These are phyloP conservation scores for Drosophila arawakana DNA, from an alignment of 1,140 invertebrate genomes.

Conservation along the genomic window DNA sequence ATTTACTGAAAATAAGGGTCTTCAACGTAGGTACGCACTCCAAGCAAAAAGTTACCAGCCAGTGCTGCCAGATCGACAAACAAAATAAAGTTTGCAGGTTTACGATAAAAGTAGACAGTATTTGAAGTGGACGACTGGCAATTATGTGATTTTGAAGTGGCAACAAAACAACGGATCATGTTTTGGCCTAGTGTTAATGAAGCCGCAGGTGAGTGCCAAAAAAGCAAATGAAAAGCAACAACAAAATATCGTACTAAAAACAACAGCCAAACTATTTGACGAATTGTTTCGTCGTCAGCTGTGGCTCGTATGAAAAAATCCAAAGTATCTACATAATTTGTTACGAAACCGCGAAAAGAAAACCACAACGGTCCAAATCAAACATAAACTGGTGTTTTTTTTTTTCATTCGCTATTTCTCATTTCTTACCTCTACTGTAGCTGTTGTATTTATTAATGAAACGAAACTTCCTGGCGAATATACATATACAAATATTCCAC, in stretches of 20 bases:
- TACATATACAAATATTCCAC: background rate
- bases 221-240: background rate
- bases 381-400: constrained; percentile 27
- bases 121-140: background rate
- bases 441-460: constrained; percentile 54
- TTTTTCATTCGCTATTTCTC: constrained; percentile 12
- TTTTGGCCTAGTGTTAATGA: constrained; percentile 39
- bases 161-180: constrained; percentile 18
- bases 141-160: constrained; percentile 24
- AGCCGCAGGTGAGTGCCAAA: constrained; percentile 18
- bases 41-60: too few relatives aligned
- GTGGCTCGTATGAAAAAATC: constrained; percentile 23
- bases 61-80: too few relatives aligned
- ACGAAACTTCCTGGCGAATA: constrained; percentile 47
- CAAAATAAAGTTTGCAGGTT: background rate
- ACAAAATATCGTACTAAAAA: constrained; percentile 8
- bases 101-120: background rate
- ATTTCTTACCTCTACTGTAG: constrained; percentile 26
- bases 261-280: constrained; percentile 1
- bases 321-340: constrained; percentile 42
- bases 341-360: constrained; percentile 51
- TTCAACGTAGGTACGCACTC: too few relatives aligned
- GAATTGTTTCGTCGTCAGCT: constrained; percentile 11
- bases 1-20: too few relatives aligned
- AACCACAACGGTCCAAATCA: constrained; percentile 43